Evolutionary conservation across 2,113 vertebrate species (phyloP).

Genomic region (Mormoops blainvillei): DNA sequence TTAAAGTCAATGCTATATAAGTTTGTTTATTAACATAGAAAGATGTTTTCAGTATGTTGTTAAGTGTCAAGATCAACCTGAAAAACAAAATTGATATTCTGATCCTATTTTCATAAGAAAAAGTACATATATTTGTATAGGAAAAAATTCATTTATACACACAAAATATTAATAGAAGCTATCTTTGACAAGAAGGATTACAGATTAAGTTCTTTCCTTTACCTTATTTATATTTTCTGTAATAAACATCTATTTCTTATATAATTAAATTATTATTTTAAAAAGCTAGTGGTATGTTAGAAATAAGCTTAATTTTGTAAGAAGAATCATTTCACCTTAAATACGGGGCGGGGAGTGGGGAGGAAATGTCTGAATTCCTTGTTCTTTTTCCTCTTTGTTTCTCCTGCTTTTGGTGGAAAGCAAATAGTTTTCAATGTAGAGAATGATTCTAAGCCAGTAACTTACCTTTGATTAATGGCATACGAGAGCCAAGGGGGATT

Average conservation of each 20-base stretch:
- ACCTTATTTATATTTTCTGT: neutral
- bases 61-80: neutral
- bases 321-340: neutral
- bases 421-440: neutral
- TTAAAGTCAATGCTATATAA: neutral
- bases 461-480: neutral
- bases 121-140: neutral
- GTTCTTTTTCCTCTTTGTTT: neutral
- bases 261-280: neutral
- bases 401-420: neutral
- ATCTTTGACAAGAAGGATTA: neutral
- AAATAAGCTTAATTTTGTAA: conserved; percentile 11
- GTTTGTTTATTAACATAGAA: neutral
- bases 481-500: neutral
- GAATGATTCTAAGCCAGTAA: neutral
- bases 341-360: neutral
- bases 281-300: neutral
- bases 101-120: neutral
- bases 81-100: neutral
- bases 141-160: neutral
- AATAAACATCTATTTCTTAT: neutral
- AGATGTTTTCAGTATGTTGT: neutral
- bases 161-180: neutral
- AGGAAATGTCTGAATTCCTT: neutral
- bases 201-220: neutral